Conservation (phyloP, 2,797 vertebrate species). For the Alcedo quadribrachys region DNA sequence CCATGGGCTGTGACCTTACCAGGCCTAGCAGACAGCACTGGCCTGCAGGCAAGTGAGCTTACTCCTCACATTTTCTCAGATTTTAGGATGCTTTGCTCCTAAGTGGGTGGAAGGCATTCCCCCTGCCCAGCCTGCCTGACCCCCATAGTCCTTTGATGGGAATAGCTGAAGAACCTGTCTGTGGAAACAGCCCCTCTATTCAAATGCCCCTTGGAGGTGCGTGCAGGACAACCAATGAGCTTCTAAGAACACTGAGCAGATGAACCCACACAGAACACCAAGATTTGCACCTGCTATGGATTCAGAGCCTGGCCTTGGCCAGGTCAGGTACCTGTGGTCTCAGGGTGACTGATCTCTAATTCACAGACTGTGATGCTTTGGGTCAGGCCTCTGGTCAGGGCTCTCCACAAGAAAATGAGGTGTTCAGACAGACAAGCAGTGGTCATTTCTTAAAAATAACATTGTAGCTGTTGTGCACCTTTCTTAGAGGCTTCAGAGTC, state of each 20-base stretch:
- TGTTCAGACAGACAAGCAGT: background rate
- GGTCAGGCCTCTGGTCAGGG: background rate
- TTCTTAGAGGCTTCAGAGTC: background rate
- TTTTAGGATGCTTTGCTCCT: background rate
- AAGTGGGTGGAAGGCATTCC: background rate
- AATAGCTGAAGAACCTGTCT: background rate
- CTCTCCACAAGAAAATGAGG: background rate
- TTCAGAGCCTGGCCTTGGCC: background rate
- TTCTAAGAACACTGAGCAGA: background rate
- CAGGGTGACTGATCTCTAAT: background rate
- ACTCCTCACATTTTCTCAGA: background rate
- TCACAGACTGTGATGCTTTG: background rate
- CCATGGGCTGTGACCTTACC: background rate
- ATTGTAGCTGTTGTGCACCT: accelerated
- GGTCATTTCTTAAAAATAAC: background rate
- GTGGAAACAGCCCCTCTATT: background rate
- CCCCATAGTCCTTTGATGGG: background rate
- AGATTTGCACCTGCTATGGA: background rate
- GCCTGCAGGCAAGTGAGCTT: background rate
- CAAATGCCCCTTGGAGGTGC: background rate
- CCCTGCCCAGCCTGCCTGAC: background rate
- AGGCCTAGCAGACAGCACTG: background rate
- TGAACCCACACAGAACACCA: background rate
- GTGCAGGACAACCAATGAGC: background rate
- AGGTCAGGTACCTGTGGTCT: background rate